Evolutionary conservation across 1,140 invertebrate species (phyloP), one percentile per base, ranked within the genome.

Genomic region (Oryctes rhinoceros): DNA sequence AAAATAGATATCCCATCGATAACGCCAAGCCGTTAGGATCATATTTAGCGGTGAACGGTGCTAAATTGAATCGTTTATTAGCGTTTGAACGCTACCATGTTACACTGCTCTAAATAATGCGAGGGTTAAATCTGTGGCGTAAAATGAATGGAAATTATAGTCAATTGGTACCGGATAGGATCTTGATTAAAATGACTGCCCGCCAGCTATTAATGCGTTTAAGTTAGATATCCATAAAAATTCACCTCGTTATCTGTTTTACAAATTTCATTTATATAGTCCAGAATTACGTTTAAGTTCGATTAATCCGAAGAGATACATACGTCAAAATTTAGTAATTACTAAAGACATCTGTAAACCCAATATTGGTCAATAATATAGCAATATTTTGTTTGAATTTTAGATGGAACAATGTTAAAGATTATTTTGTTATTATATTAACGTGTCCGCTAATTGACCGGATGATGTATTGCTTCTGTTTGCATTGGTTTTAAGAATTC

Each of bases 51-150:
- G 7, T 15, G 49, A 2, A 0, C 49, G n/a, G 13, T 18, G 13
- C 49, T 53, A 53, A 53, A 53, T 53, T 15, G 49, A 53, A 53
- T 53, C 49, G 49, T 53, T 53, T 53, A 53, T 53, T 53, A 53
- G n/a, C 49, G 13, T 53, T 53, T 53, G 49, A 53, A 53, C 49
- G 49, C 13, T 53, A 53, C 49, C 49, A 53, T 53, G 13, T 53
- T 53, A 53, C n/a, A 15, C 13, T 11, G 49, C 49, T 53, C 13
- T 44, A 7, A 53, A 13, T 53, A 13, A 53, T 18, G n/a, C 49
- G 13, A 13, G 11, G 49, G 49, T 44, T 53, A 53, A 53, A 53
- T 53, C 13, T 53, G n/a, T 18, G 49, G 11, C 1, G 11, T 53
- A 11, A 53, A 53, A 53, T 18, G 7, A 53, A 18, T 18, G n/a